A percentile compares a stretch with the other conserved stretches of the same genome.
phyloP scores from a whole-genome alignment of 2,797 vertebrate genomes.

The Tenualosa thibaudeaui region DNA sequence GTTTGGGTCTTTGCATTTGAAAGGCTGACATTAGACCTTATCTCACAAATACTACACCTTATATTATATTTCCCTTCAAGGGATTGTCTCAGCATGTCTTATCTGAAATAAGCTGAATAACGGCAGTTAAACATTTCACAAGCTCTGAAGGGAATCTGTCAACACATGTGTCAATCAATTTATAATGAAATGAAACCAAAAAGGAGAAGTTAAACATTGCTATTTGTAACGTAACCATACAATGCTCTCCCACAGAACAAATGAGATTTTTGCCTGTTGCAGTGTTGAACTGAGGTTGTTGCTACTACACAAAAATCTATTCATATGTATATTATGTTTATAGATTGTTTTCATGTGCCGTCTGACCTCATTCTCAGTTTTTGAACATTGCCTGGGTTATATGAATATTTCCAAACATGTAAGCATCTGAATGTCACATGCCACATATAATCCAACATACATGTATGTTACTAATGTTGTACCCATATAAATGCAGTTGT shows the following conservation, averaged over 20 bases:
- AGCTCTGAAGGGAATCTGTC: neutral
- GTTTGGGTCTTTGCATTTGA: neutral
- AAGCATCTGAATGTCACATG: neutral
- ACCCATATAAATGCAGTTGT: neutral
- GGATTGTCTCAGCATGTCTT: too few relatives aligned
- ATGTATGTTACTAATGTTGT: neutral
- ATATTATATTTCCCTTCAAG: too few relatives aligned
- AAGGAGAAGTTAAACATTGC: neutral
- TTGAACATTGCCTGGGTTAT: neutral
- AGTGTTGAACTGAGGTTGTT: neutral
- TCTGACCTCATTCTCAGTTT: neutral
- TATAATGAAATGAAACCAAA: neutral
- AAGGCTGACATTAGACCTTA: neutral
- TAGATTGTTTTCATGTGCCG: neutral
- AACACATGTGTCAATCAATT: neutral
- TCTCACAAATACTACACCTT: too few relatives aligned
- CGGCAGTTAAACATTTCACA: neutral
- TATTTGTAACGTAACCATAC: neutral
- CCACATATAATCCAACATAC: neutral
- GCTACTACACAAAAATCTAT: neutral
- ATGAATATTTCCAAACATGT: neutral
- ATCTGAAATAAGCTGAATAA: neutral
- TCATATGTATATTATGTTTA: neutral
- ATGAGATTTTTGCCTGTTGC: neutral
- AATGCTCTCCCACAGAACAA: neutral